phyloP scores from a whole-genome alignment of 2,113 vertebrate genomes.

The Pteruthius melanotis region DNA sequence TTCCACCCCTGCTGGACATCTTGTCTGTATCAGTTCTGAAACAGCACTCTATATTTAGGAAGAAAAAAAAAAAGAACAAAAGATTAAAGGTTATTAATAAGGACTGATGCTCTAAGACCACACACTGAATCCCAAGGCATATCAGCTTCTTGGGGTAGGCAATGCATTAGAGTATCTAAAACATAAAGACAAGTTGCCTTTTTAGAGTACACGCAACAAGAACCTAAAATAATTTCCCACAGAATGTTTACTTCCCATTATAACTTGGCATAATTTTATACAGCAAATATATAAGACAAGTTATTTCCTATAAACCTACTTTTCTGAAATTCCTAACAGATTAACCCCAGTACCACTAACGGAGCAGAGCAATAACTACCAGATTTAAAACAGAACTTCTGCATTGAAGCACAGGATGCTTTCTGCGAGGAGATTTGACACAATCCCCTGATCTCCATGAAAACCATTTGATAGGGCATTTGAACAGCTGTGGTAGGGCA shows the following conservation, averaged over 20 bases:
- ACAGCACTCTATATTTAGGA: constrained; percentile 51
- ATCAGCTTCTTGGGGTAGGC: background rate
- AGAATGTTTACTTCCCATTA: background rate
- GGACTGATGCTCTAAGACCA: background rate
- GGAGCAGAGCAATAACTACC: background rate
- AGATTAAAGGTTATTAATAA: background rate
- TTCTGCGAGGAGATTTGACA: background rate
- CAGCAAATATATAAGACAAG: background rate
- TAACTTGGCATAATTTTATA: background rate
- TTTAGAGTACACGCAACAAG: background rate
- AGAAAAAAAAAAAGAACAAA: background rate
- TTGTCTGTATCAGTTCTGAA: constrained; percentile 38
- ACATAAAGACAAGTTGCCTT: background rate
- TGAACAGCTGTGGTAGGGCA: background rate
- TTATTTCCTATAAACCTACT: background rate
- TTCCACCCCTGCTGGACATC: constrained; percentile 96
- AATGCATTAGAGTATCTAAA: background rate
- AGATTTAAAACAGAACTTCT: background rate
- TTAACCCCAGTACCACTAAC: background rate
- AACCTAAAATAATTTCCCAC: background rate
- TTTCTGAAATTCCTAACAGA: background rate
- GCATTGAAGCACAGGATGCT: background rate
- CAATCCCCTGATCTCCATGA: background rate
- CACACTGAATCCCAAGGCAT: background rate
- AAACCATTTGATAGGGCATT: background rate